Percentiles rank a stretch among this genome's conserved stretches.
Evolutionary conservation across 2,113 vertebrate genomes (phyloP).

Genomic region (Nansenia antarctica): DNA sequence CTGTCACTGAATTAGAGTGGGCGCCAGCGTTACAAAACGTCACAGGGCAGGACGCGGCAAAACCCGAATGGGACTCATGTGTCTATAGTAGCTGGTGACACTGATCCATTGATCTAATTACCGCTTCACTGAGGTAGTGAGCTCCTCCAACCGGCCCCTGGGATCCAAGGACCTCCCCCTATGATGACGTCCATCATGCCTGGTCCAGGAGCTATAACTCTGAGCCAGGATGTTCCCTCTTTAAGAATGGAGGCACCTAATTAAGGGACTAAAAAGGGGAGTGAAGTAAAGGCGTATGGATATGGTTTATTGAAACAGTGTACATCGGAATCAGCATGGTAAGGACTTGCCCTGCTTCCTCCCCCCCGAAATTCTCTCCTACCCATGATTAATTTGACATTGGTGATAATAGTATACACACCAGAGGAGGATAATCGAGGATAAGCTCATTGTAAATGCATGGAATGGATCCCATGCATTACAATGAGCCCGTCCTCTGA

Average conservation of each 20-base stretch:
- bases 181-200: constrained; percentile 37
- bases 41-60: constrained; percentile 10
- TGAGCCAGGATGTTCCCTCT: constrained; percentile 39
- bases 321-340: no score
- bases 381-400: no score
- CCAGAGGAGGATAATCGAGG: no score
- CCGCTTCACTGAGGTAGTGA: constrained; percentile 47
- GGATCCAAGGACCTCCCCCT: constrained; percentile 35
- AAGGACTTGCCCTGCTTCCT: no score
- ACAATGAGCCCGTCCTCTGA: no score
- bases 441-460: no score
- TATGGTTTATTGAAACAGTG: no score
- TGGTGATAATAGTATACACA: no score
- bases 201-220: background rate
- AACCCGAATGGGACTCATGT: background rate
- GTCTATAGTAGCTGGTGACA: constrained; percentile 20
- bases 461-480: no score
- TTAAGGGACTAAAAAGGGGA: constrained; percentile 29
- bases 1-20: constrained; percentile 25
- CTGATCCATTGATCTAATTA: constrained; percentile 70
- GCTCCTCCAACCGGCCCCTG: constrained; percentile 32
- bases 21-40: constrained; percentile 14
- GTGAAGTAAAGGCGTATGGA: background rate
- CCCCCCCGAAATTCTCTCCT: no score
- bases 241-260: background rate